These are phyloP conservation scores for Caenorhabditis drosophilae DNA, from an alignment of 2,888 invertebrate genomes.

Conservation along the genomic window DNA sequence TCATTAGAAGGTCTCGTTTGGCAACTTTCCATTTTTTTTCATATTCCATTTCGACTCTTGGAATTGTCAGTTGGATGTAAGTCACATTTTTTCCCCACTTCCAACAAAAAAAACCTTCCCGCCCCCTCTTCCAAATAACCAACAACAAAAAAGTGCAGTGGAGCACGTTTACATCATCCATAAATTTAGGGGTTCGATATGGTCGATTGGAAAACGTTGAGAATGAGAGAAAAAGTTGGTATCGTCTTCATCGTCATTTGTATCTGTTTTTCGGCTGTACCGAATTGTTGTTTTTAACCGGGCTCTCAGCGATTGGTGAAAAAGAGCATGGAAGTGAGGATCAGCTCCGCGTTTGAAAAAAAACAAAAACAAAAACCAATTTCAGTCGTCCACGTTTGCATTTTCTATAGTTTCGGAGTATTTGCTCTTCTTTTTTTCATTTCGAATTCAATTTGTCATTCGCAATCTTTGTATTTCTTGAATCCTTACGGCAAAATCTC, in stretches of 20 bases:
- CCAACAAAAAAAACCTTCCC: slow-evolving; percentile 12
- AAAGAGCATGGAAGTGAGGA: slow-evolving; percentile 59
- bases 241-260: slow-evolving; percentile 52
- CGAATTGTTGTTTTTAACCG: slow-evolving; percentile 72
- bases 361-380: slow-evolving; percentile 4
- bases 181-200: slow-evolving; percentile 57
- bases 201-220: slow-evolving; percentile 53
- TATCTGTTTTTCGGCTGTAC: slow-evolving; percentile 57
- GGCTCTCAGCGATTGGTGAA: slow-evolving; percentile 63
- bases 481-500: slow-evolving; percentile 62
- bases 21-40: slow-evolving; percentile 64
- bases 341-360: neutral
- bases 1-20: slow-evolving; percentile 65
- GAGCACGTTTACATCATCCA: neutral
- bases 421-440: slow-evolving; percentile 62
- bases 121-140: too few relatives aligned
- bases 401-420: slow-evolving; percentile 63
- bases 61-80: slow-evolving; percentile 63
- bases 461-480: slow-evolving; percentile 60
- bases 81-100: slow-evolving; percentile 10
- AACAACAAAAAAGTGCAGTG: too few relatives aligned
- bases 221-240: slow-evolving; percentile 48
- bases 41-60: slow-evolving; percentile 59
- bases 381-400: slow-evolving; percentile 45
- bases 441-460: slow-evolving; percentile 60